phyloP scores from a whole-genome alignment of 2,888 invertebrate species.

The Limnephilus auricula region DNA sequence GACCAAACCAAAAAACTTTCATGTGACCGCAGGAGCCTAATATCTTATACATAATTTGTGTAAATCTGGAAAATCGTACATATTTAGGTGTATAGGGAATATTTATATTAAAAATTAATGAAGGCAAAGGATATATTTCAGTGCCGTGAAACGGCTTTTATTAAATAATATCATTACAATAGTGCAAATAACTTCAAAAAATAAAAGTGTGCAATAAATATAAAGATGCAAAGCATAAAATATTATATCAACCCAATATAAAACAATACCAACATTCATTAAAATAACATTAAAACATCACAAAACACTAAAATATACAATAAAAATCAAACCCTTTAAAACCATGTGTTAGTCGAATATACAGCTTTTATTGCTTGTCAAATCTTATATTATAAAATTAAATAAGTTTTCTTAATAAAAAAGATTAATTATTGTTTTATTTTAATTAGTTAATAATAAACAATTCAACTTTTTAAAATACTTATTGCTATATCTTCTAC shows the following conservation, averaged over 20 bases:
- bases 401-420: background rate
- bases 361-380: constrained; percentile 34
- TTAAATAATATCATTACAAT: constrained; percentile 57
- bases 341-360: constrained; percentile 36
- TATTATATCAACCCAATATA: constrained; percentile 26
- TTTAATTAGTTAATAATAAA: background rate
- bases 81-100: constrained; percentile 10
- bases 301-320: constrained; percentile 19
- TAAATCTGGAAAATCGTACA: background rate
- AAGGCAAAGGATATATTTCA: constrained; percentile 60
- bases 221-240: constrained; percentile 42
- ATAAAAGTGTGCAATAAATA: constrained; percentile 45
- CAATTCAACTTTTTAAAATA: background rate
- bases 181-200: constrained; percentile 54
- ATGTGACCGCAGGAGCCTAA: background rate
- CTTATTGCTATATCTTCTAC: constrained; percentile 32
- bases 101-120: constrained; percentile 41
- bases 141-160: constrained; percentile 66
- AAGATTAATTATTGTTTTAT: background rate
- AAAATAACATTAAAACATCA: constrained; percentile 26
- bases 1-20: background rate
- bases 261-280: constrained; percentile 45
- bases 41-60: background rate
- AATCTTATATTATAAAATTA: background rate
- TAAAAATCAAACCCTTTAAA: background rate